phyloP scores from a whole-genome alignment of 2,888 invertebrate genomes.

The Oligia latruncula region DNA sequence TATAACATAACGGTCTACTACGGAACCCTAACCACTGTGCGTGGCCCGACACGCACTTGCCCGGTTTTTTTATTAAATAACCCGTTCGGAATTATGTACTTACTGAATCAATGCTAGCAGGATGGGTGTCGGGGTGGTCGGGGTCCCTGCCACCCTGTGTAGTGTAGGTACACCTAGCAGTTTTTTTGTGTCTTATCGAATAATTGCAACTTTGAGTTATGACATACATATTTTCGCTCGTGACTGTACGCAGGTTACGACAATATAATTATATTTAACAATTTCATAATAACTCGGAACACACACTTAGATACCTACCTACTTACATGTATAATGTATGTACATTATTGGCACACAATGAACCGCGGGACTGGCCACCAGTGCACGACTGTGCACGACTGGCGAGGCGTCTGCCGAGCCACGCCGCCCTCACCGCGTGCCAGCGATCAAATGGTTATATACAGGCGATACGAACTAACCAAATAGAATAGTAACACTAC shows the following conservation, averaged over 20 bases:
- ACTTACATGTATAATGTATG: background rate
- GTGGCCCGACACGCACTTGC: too few relatives aligned
- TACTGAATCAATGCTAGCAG: too few relatives aligned
- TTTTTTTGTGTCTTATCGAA: background rate
- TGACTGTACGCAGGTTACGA: too few relatives aligned
- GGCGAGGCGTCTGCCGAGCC: too few relatives aligned
- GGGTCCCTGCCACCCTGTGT: too few relatives aligned
- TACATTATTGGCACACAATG: background rate
- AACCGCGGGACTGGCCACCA: background rate
- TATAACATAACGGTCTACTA: too few relatives aligned
- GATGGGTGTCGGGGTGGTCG: too few relatives aligned
- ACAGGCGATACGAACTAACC: slow-evolving; percentile 11
- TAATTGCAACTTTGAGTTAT: background rate
- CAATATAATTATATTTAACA: background rate
- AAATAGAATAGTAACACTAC: background rate
- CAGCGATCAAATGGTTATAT: slow-evolving; percentile 7
- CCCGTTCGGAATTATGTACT: too few relatives aligned
- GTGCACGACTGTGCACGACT: background rate
- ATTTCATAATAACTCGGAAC: background rate
- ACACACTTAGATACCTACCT: background rate
- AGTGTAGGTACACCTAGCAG: too few relatives aligned
- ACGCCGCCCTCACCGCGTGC: background rate
- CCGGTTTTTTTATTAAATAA: too few relatives aligned
- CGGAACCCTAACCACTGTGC: too few relatives aligned
- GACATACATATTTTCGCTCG: background rate